Percentiles rank a stretch among this genome's conserved stretches.
These are phyloP conservation scores for Eubasilissa splendida DNA, from an alignment of 2,888 invertebrate genomes.

Conservation along the genomic window DNA sequence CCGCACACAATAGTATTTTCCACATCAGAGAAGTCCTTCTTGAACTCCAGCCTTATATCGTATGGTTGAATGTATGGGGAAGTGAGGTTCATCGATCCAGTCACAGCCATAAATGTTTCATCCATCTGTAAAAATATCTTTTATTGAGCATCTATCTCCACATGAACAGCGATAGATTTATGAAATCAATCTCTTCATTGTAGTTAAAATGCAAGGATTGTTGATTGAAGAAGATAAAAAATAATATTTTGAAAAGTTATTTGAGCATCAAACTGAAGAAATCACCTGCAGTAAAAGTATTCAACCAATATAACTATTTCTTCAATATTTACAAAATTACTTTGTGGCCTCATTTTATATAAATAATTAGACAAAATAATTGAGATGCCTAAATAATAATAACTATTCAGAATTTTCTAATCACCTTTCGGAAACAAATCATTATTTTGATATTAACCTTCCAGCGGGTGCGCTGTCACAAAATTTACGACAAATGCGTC, in stretches of 20 bases:
- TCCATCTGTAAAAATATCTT: slow-evolving; percentile 68
- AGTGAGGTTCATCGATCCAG: slow-evolving; percentile 75
- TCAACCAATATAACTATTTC: no score
- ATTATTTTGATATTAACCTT: no score
- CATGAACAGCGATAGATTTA: background rate
- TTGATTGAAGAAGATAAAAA: background rate
- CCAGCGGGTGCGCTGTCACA: no score
- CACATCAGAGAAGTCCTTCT: slow-evolving; percentile 78
- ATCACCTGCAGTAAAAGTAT: no score
- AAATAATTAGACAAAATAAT: no score
- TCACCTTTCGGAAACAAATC: no score
- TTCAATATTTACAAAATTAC: no score
- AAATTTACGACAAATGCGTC: no score
- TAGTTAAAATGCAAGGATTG: background rate
- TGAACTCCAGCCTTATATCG: slow-evolving; percentile 76
- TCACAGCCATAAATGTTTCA: slow-evolving; percentile 77
- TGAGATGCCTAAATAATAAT: no score
- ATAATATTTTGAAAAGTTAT: background rate
- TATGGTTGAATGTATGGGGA: slow-evolving; percentile 78
- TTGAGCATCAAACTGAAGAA: no score
- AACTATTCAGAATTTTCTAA: no score
- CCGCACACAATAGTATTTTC: slow-evolving; percentile 78
- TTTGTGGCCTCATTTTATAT: no score
- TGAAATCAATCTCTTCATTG: background rate
- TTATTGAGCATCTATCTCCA: background rate